Base-by-base conservation (phyloP, 2,113 vertebrate genomes). In the Taurulus bubalis region DNA sequence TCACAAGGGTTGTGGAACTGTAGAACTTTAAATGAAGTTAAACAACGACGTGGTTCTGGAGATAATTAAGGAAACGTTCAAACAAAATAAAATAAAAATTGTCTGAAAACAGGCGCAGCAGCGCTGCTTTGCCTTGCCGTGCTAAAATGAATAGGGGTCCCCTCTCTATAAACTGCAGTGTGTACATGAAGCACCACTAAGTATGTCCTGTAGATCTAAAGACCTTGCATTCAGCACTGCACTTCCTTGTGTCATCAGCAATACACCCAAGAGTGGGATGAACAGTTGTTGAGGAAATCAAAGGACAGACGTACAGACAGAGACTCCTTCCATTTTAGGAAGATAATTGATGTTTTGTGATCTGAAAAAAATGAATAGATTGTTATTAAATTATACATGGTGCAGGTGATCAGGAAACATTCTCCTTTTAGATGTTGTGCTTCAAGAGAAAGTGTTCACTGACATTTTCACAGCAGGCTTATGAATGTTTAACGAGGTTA, bases 401-500 rank as follows among this genome's bases (percentile, higher is more conserved):
- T 42, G 24, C 60, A 49, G 42, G 38, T 71, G 40, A 68, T 71
- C 24, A 77, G 32, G 32, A 47, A 76, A 49, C 24, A 45, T 26
- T 51, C 38, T n/a, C 18, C 9, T 58, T 8, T n/a, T n/a, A 74
- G 71, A 85, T 75, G 16, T 16, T 51, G 32, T 30, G 36, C 68
- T 18, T 69, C 10, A 47, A 40, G 34, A 64, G 22, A 75, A 75
- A 74, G 30, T 74, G 26, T 67, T 60, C 32, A 20, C 40, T 55
- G 79, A 77, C 51, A 79, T 74, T 79, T 76, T 76, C 75, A 82
- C 71, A 70, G 67, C 67, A 42, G 63, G 66, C 15, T n/a, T 71
- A 75, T 84, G 51, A 80, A 88, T 85, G 34, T 79, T 87, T 88
- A 74, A 90, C 78, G 58, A 79, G 38, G 81, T 65, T 86, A 60